Evolutionary conservation across 2,797 vertebrate genomes (phyloP), one percentile per base, ranked within the genome.

Genomic region (Aselliscus stoliczkanus): DNA sequence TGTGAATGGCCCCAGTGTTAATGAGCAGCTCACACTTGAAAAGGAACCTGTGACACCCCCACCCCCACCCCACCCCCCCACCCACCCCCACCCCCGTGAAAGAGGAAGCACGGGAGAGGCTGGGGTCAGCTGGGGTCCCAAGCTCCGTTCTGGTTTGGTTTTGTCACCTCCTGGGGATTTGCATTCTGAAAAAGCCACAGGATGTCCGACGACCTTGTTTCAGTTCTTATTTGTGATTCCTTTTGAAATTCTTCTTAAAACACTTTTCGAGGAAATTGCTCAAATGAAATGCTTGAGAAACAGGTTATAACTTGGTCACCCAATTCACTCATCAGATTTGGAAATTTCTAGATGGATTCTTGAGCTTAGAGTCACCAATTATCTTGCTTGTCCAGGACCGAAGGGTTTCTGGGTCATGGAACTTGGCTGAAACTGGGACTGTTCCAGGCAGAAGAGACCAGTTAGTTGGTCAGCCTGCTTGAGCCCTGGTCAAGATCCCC

Each of bases 1-100:
- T 0, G 4, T 10, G 44, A 15, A 0, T 34, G 25, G 8, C 29
- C 47, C 72, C 58, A 11, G 1, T 4, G 4, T 6, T 4, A 50
- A 14, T 1, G 8, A 5, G 10, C 27, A 42, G 37, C 15, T 7
- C 7, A n/a, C n/a, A n/a, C n/a, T n/a, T n/a, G n/a, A n/a, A n/a
- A n/a, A n/a, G n/a, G n/a, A n/a, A n/a, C n/a, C n/a, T n/a, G n/a
- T n/a, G n/a, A n/a, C n/a, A n/a, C n/a, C n/a, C n/a, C n/a, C n/a
- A n/a, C n/a, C n/a, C n/a, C n/a, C n/a, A n/a, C n/a, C n/a, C n/a
- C n/a, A n/a, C n/a, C n/a, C n/a, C n/a, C n/a, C n/a, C n/a, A n/a
- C n/a, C n/a, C n/a, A n/a, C n/a, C n/a, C n/a, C n/a, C n/a, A n/a
- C n/a, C n/a, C n/a, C n/a, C n/a, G n/a, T n/a, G n/a, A n/a, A 42